phyloP scores from a whole-genome alignment of 2,797 vertebrate species.

The Heliangelus exortis region DNA sequence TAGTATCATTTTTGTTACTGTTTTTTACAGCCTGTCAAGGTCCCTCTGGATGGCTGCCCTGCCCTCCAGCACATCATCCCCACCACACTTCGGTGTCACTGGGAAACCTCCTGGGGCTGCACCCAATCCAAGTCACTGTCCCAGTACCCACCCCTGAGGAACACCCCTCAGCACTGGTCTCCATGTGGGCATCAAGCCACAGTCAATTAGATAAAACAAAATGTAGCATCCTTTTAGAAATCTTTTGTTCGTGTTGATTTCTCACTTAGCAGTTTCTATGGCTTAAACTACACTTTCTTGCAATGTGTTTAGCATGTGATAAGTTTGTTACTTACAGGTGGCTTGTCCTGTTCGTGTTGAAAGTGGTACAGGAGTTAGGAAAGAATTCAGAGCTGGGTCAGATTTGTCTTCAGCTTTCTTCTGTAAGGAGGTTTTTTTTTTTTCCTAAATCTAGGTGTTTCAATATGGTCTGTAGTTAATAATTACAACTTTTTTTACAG shows the following conservation, averaged over 20 bases:
- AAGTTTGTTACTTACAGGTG: neutral
- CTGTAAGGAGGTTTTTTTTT: neutral
- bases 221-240: neutral
- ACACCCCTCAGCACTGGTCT: too few relatives aligned
- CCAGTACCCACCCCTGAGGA: too few relatives aligned
- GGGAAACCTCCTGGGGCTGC: too few relatives aligned
- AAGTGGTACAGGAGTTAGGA: neutral
- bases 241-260: neutral
- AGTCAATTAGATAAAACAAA: neutral
- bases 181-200: too few relatives aligned
- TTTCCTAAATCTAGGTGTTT: neutral
- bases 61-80: too few relatives aligned
- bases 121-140: too few relatives aligned
- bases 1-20: neutral
- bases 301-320: neutral
- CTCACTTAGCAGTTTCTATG: neutral
- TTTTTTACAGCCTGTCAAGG: too few relatives aligned
- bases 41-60: too few relatives aligned
- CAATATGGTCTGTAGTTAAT: neutral
- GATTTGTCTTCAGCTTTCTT: slow-evolving; percentile 2
- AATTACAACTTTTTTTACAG: neutral
- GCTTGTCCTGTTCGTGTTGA: neutral
- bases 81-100: too few relatives aligned
- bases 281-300: too few relatives aligned
- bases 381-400: neutral